phyloP scores from a whole-genome alignment of 2,113 vertebrate genomes.

The Paramisgurnus dabryanus region DNA sequence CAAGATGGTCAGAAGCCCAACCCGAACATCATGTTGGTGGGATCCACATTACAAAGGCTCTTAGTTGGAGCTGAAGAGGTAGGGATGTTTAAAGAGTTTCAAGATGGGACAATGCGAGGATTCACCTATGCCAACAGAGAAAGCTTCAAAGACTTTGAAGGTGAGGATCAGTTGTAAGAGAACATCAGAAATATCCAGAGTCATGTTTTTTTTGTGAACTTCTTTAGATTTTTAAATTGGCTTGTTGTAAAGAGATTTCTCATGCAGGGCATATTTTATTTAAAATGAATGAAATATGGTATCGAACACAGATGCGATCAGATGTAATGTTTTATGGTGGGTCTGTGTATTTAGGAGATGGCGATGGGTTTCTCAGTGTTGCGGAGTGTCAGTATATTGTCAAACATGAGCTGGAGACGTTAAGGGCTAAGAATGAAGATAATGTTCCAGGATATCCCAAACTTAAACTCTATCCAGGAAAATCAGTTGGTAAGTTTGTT shows the following conservation, averaged over 20 bases:
- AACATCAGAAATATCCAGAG: background rate
- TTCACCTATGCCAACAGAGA: conserved; percentile 85
- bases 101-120: conserved; percentile 86
- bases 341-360: conserved; percentile 79
- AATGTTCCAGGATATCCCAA: conserved; percentile 88
- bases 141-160: conserved; percentile 85
- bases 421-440: conserved; percentile 89
- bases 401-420: conserved; percentile 93
- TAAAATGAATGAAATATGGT: background rate
- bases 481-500: conserved; percentile 86
- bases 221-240: no score
- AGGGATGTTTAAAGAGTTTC: conserved; percentile 90
- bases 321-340: conserved; percentile 7
- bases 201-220: background rate
- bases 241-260: background rate
- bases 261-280: background rate
- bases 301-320: background rate
- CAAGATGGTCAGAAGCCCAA: conserved; percentile 70
- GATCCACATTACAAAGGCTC: conserved; percentile 80
- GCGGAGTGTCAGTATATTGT: conserved; percentile 94
- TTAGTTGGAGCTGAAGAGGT: conserved; percentile 87
- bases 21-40: conserved; percentile 84
- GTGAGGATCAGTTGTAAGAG: conserved; percentile 61
- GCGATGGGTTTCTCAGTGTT: conserved; percentile 87
- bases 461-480: conserved; percentile 92